A percentile compares a stretch with the other conserved stretches of the same genome.
phyloP scores from a whole-genome alignment of 2,888 invertebrate genomes.

The Lasioglossum marginatum region DNA sequence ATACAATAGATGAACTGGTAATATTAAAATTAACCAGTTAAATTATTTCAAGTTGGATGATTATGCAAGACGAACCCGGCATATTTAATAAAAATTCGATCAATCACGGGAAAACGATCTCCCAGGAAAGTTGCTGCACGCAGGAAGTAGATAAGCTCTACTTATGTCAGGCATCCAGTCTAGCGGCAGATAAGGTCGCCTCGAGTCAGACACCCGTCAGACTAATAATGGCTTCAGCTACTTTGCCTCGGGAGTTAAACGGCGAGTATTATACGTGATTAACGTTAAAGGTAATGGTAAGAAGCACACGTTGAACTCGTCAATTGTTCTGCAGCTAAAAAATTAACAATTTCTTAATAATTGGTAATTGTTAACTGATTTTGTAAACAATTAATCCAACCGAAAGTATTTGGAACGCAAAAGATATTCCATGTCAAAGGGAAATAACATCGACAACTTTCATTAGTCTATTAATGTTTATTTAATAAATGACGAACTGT shows the following conservation, averaged over 20 bases:
- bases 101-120: conserved; percentile 28
- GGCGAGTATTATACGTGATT: conserved; percentile 34
- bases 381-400: too few relatives aligned
- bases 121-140: conserved; percentile 7
- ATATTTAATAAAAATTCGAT: conserved; percentile 37
- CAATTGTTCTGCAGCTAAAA: conserved; percentile 19
- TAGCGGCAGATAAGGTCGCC: conserved; percentile 50
- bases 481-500: too few relatives aligned
- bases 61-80: neutral
- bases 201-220: conserved; percentile 45
- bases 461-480: too few relatives aligned
- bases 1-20: neutral
- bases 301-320: conserved; percentile 20
- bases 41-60: neutral
- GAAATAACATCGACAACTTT: too few relatives aligned
- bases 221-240: conserved; percentile 45
- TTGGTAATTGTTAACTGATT: neutral
- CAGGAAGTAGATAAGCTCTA: conserved; percentile 46
- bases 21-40: neutral
- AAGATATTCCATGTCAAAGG: too few relatives aligned
- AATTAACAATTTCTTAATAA: neutral
- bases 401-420: too few relatives aligned
- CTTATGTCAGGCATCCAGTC: conserved; percentile 38
- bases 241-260: conserved; percentile 29
- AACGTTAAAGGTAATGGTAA: conserved; percentile 33